Conservation (phyloP, 2,113 vertebrate genomes). For the Erinaceus europaeus region DNA sequence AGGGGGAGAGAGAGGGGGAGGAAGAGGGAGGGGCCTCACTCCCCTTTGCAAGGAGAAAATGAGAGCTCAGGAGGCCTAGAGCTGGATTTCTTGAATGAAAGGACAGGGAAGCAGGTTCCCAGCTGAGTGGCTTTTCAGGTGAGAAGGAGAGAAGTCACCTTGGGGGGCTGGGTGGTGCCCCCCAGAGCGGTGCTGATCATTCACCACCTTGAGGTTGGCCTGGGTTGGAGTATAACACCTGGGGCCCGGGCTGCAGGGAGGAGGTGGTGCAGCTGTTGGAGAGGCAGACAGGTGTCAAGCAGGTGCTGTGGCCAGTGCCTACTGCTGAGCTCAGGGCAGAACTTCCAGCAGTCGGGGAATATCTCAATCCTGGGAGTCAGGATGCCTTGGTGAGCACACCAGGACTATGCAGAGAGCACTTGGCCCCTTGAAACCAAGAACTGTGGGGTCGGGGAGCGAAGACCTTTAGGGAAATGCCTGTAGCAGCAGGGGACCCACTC, state of each 20-base stretch:
- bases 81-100: not conserved
- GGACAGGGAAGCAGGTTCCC: not conserved
- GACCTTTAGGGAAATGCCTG: not conserved
- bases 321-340: not conserved
- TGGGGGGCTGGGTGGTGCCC: not conserved
- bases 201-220: not conserved
- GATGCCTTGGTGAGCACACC: not conserved
- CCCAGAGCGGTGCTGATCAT: not conserved
- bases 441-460: not conserved
- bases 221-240: not conserved
- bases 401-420: not conserved
- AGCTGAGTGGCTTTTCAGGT: not conserved
- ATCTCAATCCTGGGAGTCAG: not conserved
- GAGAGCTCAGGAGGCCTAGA: not conserved
- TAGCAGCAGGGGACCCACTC: not conserved
- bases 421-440: not conserved
- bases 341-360: not conserved
- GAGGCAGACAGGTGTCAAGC: conserved; percentile 56
- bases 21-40: no score
- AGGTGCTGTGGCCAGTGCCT: conserved; percentile 21
- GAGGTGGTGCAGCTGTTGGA: not conserved
- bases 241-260: not conserved
- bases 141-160: not conserved
- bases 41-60: not conserved
- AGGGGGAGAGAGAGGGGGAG: no score